phyloP scores from a whole-genome alignment of 2,113 vertebrate genomes.

The Barbus barbus region DNA sequence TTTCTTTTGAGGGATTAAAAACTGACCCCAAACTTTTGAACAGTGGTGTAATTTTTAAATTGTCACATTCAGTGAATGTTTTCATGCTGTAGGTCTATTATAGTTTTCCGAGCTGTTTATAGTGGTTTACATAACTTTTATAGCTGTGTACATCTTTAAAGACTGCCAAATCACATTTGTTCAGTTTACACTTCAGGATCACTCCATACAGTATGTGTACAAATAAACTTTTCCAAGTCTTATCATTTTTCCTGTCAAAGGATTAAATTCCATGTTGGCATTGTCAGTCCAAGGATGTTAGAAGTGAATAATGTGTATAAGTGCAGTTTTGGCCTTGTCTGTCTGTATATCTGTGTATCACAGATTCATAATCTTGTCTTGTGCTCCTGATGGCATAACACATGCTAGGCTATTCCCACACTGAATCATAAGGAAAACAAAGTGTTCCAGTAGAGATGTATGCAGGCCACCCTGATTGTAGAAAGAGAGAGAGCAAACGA shows the following conservation, averaged over 20 bases:
- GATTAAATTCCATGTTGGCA: neutral
- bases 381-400: slow-evolving; percentile 42
- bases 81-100: no score
- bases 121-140: no score
- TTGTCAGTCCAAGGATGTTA: slow-evolving; percentile 10
- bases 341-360: neutral
- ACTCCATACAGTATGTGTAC: neutral
- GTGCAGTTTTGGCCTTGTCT: slow-evolving; percentile 47
- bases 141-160: no score
- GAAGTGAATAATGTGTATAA: slow-evolving; percentile 36
- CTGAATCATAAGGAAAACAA: slow-evolving; percentile 60
- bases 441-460: slow-evolving; percentile 56
- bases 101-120: no score
- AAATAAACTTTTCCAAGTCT: neutral
- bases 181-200: neutral
- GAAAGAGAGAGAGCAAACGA: slow-evolving; percentile 48
- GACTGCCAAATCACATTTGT: neutral
- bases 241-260: neutral
- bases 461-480: slow-evolving; percentile 64
- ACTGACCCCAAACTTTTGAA: no score
- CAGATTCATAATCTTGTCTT: slow-evolving; percentile 41
- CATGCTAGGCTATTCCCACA: slow-evolving; percentile 58
- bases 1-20: no score
- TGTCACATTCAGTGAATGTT: no score
- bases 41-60: no score